Evolutionary conservation across 2,113 vertebrate species (phyloP).

Genomic region (Rhynchomys soricoides): DNA sequence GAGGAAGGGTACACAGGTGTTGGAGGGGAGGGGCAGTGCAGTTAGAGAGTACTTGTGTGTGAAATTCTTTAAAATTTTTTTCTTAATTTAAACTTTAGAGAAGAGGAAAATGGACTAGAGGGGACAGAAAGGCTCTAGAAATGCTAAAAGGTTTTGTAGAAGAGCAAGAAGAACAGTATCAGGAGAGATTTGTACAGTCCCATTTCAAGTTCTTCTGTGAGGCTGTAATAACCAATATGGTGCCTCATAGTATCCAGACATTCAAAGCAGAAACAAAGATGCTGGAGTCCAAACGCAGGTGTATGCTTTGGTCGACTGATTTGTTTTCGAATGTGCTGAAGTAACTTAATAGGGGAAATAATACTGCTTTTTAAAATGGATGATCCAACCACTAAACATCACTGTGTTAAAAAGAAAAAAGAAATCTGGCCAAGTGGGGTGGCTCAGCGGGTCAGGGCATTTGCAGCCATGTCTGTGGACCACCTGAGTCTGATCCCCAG

Average conservation of each 20-base stretch:
- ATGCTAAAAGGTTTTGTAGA: background rate
- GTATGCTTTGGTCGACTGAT: background rate
- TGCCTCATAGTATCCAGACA: background rate
- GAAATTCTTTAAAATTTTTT: background rate
- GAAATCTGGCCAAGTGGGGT: background rate
- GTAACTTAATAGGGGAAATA: background rate
- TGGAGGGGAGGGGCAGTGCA: background rate
- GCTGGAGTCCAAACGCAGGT: background rate
- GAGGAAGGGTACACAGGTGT: background rate
- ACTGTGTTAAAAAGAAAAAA: background rate
- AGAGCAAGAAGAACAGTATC: background rate
- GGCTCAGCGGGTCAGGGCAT: background rate
- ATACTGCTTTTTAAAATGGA: background rate
- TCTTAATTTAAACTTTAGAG: background rate
- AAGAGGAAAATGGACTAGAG: background rate
- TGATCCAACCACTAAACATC: background rate
- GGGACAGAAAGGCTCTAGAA: background rate
- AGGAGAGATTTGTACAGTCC: background rate
- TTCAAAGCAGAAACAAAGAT: background rate
- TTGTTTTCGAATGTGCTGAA: background rate
- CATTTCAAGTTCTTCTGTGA: background rate
- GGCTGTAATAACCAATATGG: background rate
- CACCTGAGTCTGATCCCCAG: background rate
- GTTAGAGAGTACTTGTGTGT: background rate
- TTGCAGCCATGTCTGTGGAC: background rate